Base-by-base conservation (phyloP, 2,797 vertebrate species). In the Sebastes melanostomus region DNA sequence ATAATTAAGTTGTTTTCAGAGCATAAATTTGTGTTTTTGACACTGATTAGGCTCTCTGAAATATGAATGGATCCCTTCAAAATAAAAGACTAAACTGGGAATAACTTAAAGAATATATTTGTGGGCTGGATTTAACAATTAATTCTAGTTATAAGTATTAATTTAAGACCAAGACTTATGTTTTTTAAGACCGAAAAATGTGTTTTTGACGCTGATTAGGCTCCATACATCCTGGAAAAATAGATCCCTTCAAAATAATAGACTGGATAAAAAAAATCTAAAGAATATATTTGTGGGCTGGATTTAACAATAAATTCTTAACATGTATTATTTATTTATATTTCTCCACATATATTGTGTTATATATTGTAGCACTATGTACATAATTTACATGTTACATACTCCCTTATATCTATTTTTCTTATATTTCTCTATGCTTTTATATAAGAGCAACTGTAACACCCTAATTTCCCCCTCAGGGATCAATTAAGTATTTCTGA, bases 201-300 rank as follows among this genome's bases (percentile, higher is more conserved):
- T 16, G 38, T 42, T 42, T 42, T 1, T 42, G 0, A 16, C 0
- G 38, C 0, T 42, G 38, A 42, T 42, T 6, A 6, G 38, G 14
- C 38, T 42, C 38, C 14, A 16, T 7, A 42, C 38, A 16, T 42
- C 38, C 38, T 42, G 38, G 0, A 42, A 42, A 42, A 42, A 14
- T 42, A 42, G 6, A 42, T 42, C 38, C 5, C 14, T 42, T 42
- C 38, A 42, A 42, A 42, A 3, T 42, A 42, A 42, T 16, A 42
- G 38, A 42, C 13, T 42, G 1, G 38, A 42, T 42, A 6, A 42
- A 16, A 38, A 42, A 42, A 42, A 42, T 16, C 0, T 42, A 42
- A 14, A 42, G 38, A 42, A 42, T 42, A 42, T 42, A 42, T 42
- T 42, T 42, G 14, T 42, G 14, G 14, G 36, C 36, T 60, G 8